Evolutionary conservation across 2,888 invertebrate species (phyloP), one percentile per base, ranked within the genome.

Genomic region (Pharmacophagus antenor): DNA sequence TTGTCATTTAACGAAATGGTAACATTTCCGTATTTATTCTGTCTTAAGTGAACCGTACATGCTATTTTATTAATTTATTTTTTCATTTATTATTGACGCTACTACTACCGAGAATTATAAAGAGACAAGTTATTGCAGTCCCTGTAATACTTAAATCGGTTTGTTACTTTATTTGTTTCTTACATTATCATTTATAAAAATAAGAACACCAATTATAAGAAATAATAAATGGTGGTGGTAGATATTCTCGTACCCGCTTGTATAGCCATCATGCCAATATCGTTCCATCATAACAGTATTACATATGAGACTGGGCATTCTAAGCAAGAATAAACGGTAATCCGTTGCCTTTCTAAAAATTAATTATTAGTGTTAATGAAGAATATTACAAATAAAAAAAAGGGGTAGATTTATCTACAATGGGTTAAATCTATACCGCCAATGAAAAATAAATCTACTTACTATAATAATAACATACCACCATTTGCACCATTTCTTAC

Each of bases 1-100:
- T 62, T 58, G 58, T 58, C 55, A 37, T 20, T 7, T 18, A 20
- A 27, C 20, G 42, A 44, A 62, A 57, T 56, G 7, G 46, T 54
- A 57, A 53, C 54, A 57, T 49, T 61, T 53, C 53, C 49, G 20
- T 31, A 41, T 44, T 27, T 17, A 56, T 10, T 50, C 18, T 20
- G 17, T 12, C 18, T 27, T 17, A 23, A 25, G 17, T 5, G 1
- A 48, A 48, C 17, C 6, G 15, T 48, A 48, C 15, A 23, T 44
- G 6, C 27, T 10, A n/a, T 3, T 44, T 44, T 44, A 18, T 18
- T 44, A 44, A 41, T n/a, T 41, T 41, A n/a, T 41, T 41, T 41
- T 44, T 1, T 18, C 6, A 18, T 10, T 18, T 6, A 10, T 18
- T 6, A 10, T 44, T 44, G 18, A n/a, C 7, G 8, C n/a, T 18